These are phyloP conservation scores for Amblyjoppa proteus DNA, from an alignment of 2,888 invertebrate genomes.

Conservation along the genomic window DNA sequence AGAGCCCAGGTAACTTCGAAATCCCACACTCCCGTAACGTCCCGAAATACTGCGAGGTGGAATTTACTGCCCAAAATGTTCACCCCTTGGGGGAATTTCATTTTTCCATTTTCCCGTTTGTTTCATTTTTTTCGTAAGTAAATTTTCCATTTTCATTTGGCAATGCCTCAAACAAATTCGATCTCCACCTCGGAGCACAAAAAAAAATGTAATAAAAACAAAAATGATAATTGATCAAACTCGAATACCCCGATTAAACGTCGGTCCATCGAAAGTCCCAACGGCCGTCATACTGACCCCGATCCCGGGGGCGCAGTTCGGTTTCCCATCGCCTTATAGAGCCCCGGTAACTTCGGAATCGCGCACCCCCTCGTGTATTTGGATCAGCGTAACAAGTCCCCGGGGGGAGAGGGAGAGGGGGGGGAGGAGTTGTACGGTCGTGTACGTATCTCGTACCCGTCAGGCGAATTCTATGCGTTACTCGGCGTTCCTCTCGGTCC, in stretches of 20 bases:
- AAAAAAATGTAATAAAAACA: not conserved
- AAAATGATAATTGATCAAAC: not conserved
- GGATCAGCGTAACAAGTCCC: slow-evolving; percentile 59
- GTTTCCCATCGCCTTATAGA: slow-evolving; percentile 40
- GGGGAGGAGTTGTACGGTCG: slow-evolving; percentile 23
- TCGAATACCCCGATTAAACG: not conserved
- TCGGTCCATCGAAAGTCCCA: not conserved
- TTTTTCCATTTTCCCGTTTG: too few species aligned
- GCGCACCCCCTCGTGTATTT: slow-evolving; percentile 59
- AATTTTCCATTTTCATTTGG: not conserved
- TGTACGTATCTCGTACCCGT: not conserved
- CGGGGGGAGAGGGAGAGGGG: slow-evolving; percentile 20
- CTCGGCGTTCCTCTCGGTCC: slow-evolving; percentile 23
- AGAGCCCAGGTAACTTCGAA: slow-evolving; percentile 23
- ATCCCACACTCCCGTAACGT: slow-evolving; percentile 52
- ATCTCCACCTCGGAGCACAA: too few species aligned
- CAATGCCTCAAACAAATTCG: not conserved
- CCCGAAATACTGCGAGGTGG: too few species aligned
- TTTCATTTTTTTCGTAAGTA: too few species aligned
- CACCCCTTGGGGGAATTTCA: too few species aligned
- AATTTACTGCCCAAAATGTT: too few species aligned
- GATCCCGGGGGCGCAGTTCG: slow-evolving; percentile 52
- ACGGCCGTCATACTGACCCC: not conserved
- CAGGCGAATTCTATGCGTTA: not conserved
- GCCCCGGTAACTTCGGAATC: slow-evolving; percentile 34